These are phyloP conservation scores for Oxytorus armatus DNA, from an alignment of 2,888 invertebrate genomes.

Conservation along the genomic window DNA sequence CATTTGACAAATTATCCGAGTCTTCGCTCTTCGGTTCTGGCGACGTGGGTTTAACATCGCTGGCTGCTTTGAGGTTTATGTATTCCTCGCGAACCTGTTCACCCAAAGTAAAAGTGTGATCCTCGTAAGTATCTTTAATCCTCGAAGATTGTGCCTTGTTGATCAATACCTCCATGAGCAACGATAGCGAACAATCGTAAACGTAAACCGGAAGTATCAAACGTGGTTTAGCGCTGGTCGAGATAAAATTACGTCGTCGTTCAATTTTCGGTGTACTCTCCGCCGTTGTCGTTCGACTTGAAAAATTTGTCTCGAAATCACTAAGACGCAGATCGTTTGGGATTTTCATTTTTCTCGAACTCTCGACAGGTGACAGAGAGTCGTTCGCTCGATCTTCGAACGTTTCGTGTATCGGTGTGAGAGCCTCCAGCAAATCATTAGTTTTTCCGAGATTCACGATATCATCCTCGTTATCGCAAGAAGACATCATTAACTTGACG, in stretches of 20 bases:
- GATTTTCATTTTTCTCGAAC: slow-evolving; percentile 64
- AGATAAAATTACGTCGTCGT: slow-evolving; percentile 65
- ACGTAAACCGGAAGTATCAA: slow-evolving; percentile 87
- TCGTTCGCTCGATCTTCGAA: slow-evolving; percentile 40
- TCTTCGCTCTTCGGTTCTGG: slow-evolving; percentile 85
- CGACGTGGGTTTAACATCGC: slow-evolving; percentile 80
- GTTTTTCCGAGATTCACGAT: slow-evolving; percentile 64
- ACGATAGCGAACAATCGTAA: slow-evolving; percentile 88
- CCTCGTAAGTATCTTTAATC: slow-evolving; percentile 85
- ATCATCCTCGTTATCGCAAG: slow-evolving; percentile 66
- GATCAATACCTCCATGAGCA: slow-evolving; percentile 86
- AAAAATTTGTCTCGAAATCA: slow-evolving; percentile 70
- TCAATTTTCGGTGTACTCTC: slow-evolving; percentile 69
- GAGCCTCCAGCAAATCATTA: slow-evolving; percentile 66
- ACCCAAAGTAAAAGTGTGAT: slow-evolving; percentile 85
- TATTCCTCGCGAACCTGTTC: slow-evolving; percentile 80
- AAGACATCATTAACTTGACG: slow-evolving; percentile 77
- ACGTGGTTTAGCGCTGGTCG: slow-evolving; percentile 70
- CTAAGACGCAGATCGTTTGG: slow-evolving; percentile 54
- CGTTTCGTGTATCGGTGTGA: slow-evolving; percentile 54
- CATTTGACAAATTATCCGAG: slow-evolving; percentile 81
- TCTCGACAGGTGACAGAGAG: slow-evolving; percentile 42
- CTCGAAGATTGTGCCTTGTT: slow-evolving; percentile 81
- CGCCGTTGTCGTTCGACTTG: slow-evolving; percentile 72
- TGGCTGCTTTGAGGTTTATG: slow-evolving; percentile 83